Conservation (phyloP, 2,797 vertebrate species). For the Pseudomugil gertrudae region DNA sequence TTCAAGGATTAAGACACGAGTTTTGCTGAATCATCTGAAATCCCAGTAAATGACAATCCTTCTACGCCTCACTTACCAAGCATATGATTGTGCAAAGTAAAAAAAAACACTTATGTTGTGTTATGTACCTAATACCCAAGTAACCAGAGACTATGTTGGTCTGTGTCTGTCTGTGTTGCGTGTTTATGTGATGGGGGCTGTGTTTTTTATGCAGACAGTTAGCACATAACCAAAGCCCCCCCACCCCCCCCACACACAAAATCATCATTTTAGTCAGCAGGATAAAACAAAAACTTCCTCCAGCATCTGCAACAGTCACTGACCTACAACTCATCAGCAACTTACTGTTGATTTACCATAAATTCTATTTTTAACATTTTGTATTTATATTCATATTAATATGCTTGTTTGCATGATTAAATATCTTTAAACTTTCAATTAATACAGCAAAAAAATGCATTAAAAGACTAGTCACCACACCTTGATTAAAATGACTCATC, state of each 20-base stretch:
- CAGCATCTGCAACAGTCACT: background rate
- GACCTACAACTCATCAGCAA: background rate
- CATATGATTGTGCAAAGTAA: constrained; percentile 8
- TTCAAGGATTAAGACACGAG: constrained; percentile 16
- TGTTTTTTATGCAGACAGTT: constrained; percentile 53
- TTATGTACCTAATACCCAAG: constrained; percentile 30
- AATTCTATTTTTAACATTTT: background rate
- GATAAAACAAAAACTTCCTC: constrained; percentile 31
- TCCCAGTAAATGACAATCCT: constrained; percentile 22
- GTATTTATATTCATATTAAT: background rate
- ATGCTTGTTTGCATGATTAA: too few species aligned
- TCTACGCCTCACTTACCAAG: constrained; percentile 2
- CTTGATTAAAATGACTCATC: too few species aligned
- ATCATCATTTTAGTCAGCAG: constrained; percentile 47
- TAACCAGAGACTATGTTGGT: constrained; percentile 50
- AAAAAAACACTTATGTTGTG: background rate
- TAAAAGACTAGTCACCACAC: too few species aligned
- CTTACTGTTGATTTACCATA: background rate
- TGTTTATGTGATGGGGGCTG: constrained; percentile 1
- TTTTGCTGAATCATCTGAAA: constrained; percentile 53
- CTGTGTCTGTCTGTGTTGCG: constrained; percentile 41
- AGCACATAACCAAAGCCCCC: constrained; percentile 55
- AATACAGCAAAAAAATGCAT: too few species aligned
- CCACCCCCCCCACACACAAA: constrained; percentile 22
- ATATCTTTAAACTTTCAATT: too few species aligned